Evolutionary conservation across 2,888 invertebrate genomes (phyloP), one percentile per base, ranked within the genome.

Genomic region (Tenthredo distinguenda): DNA sequence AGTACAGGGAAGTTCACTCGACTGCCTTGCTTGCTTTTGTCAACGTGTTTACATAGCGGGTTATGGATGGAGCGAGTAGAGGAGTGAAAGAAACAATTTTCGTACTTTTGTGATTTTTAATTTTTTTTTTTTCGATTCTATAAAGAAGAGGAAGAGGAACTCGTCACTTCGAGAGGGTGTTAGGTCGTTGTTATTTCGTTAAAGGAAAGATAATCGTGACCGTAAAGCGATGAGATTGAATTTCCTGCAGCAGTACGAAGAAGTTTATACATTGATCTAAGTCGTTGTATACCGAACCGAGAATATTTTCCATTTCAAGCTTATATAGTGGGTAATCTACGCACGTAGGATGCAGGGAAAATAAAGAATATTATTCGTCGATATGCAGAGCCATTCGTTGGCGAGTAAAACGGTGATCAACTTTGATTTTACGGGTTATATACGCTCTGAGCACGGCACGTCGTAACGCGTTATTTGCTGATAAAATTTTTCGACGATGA

Each of bases 401-500:
- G 47, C 47, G 40, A 47, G 76, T 76, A 47, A 76, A 76, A 47
- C 47, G 76, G 76, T 76, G 76, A 76, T 76, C 76, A 76, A 47
- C 21, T 76, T 76, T 47, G 76, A 76, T 76, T 76, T 76, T 76
- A 76, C 47, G 76, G 47, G 40, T 76, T 47, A 71, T 47, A 71
- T 71, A 71, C 37, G n/a, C 37, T 68, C 68, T 37, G 71, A 71
- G 34, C 71, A 43, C n/a, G 43, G 21, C 12, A 74, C 43, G 43
- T 74, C 40, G 77, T n/a, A 77, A 37, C 47, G 77, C 50, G 77
- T 77, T 77, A 77, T 77, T 50, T 50, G 50, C 77, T 34, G 77
- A 77, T 77, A 31, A 55, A 77, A 77, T 77, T 50, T 77, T 37
- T 12, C 77, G 34, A 47, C 77, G 77, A 77, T 34, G 77, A 55